A percentile compares a stretch with the other conserved stretches of the same genome.
These are phyloP conservation scores for Probosciger aterrimus DNA, from an alignment of 2,113 vertebrate genomes.

Conservation along the genomic window DNA sequence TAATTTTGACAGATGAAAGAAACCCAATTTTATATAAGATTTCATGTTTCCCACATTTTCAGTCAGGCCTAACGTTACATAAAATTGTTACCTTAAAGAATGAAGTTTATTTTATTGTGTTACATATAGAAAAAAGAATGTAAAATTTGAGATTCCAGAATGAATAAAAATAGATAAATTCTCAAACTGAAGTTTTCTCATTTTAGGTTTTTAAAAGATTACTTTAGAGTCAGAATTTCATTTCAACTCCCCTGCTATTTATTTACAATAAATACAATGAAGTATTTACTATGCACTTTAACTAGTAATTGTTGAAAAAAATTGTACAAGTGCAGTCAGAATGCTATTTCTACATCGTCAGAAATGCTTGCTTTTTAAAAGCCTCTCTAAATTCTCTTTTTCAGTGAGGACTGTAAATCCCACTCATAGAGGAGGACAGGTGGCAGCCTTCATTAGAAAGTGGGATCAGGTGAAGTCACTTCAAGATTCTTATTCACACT, in stretches of 20 bases:
- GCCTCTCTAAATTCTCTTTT: not conserved
- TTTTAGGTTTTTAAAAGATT: not conserved
- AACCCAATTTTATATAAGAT: not conserved
- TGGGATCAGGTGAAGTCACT: not conserved
- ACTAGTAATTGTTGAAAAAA: not conserved
- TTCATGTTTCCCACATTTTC: not conserved
- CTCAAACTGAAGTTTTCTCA: not conserved
- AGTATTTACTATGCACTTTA: not conserved
- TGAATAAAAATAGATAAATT: not conserved
- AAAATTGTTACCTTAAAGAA: not conserved
- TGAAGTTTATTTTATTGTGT: not conserved
- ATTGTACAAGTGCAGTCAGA: not conserved
- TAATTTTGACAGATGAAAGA: not conserved
- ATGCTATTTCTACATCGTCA: not conserved
- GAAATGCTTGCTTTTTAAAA: not conserved
- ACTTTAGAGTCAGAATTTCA: not conserved
- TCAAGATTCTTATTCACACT: not conserved
- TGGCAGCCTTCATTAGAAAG: not conserved
- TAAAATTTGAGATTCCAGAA: not conserved
- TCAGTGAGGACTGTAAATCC: not conserved
- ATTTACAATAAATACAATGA: not conserved
- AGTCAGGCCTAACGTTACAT: not conserved
- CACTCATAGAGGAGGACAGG: not conserved
- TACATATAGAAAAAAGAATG: not conserved
- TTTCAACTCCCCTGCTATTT: not conserved